A percentile compares a stretch with the other conserved stretches of the same genome.
Conservation (phyloP, 2,113 vertebrate species). For the Rafetus swinhoei region DNA sequence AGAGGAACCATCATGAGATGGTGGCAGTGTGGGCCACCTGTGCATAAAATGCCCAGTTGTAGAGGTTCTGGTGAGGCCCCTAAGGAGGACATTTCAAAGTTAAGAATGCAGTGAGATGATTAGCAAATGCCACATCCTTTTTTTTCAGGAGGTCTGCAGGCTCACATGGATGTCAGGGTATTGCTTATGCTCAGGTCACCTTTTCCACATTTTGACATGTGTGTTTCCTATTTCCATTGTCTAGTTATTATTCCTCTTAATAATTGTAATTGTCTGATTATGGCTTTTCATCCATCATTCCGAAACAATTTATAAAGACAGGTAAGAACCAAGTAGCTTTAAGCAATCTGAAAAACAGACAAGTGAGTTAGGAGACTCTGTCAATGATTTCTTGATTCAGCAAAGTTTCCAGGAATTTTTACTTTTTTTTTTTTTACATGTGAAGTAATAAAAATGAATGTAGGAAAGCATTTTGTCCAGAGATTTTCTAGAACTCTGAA, state of each 20-base stretch:
- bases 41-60: neutral
- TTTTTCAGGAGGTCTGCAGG: neutral
- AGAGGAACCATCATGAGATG: neutral
- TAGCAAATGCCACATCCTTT: accelerated
- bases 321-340: neutral
- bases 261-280: neutral
- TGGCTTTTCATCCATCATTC: neutral
- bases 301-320: neutral
- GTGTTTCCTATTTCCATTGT: neutral
- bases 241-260: neutral
- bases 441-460: neutral
- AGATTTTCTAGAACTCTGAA: neutral
- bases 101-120: accelerated
- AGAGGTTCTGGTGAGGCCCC: neutral
- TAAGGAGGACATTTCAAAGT: neutral
- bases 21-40: neutral
- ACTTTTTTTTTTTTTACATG: neutral
- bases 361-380: neutral
- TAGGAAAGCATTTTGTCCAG: neutral
- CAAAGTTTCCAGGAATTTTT: neutral
- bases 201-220: neutral
- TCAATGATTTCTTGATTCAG: conserved; percentile 12
- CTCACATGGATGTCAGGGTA: neutral
- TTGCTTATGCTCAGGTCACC: accelerated
- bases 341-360: neutral